phyloP scores from a whole-genome alignment of 2,797 vertebrate genomes.

The Anas bahamensis region DNA sequence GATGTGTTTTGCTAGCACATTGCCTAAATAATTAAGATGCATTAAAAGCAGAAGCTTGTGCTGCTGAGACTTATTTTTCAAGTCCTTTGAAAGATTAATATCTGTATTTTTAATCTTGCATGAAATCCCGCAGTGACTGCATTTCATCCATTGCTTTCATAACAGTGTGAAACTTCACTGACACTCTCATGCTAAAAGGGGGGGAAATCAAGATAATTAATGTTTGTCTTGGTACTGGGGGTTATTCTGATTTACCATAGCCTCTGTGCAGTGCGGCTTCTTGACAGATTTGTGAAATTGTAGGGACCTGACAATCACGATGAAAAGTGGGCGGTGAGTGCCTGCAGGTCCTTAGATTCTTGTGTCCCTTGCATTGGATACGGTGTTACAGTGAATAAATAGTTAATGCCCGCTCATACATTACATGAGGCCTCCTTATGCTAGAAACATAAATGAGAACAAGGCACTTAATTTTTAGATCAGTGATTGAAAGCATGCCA shows the following conservation, averaged over 20 bases:
- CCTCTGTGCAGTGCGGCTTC: background rate
- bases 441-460: slow-evolving; percentile 46
- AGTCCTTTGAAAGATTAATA: slow-evolving; percentile 80
- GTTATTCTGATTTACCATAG: slow-evolving; percentile 23
- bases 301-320: background rate
- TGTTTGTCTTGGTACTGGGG: background rate
- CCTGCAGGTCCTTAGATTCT: background rate
- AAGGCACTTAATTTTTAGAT: slow-evolving; percentile 67
- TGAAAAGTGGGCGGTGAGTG: background rate
- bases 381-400: background rate
- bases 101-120: slow-evolving; percentile 63
- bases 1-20: slow-evolving; percentile 27
- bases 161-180: slow-evolving; percentile 8
- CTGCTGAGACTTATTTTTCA: slow-evolving; percentile 65
- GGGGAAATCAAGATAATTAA: background rate
- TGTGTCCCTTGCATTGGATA: background rate
- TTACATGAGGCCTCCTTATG: slow-evolving; percentile 14
- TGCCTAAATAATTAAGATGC: slow-evolving; percentile 79
- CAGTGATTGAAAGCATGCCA: slow-evolving; percentile 54
- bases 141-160: slow-evolving; percentile 48
- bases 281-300: background rate
- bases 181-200: background rate
- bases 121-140: slow-evolving; percentile 41
- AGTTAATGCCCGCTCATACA: slow-evolving; percentile 39
- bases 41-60: slow-evolving; percentile 75